Conservation (phyloP, 2,113 vertebrate genomes). For the Falco punctatus region DNA sequence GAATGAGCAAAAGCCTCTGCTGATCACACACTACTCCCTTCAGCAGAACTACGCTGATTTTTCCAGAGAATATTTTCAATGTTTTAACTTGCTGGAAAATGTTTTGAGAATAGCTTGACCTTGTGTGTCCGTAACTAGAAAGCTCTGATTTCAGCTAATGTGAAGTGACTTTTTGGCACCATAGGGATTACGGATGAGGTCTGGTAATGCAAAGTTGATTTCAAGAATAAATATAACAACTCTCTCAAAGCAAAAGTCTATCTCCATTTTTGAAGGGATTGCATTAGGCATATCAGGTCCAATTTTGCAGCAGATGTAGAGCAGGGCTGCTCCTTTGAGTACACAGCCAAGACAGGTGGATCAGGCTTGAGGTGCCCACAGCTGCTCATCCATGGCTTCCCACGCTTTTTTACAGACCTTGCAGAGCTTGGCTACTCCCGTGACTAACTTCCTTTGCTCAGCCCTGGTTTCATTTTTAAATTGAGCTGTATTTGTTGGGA, state of each 20-base stretch:
- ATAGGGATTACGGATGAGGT: background rate
- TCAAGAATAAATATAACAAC: background rate
- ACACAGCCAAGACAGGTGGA: background rate
- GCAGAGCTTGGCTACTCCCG: background rate
- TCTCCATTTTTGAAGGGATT: background rate
- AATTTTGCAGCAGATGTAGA: background rate
- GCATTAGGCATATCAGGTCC: background rate
- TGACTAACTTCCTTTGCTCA: background rate
- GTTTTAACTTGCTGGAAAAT: background rate
- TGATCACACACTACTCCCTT: fast-evolving
- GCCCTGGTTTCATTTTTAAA: background rate
- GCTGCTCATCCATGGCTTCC: background rate
- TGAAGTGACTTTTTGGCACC: background rate
- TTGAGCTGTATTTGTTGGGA: background rate
- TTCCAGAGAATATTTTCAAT: background rate
- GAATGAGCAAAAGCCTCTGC: background rate
- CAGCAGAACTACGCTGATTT: background rate
- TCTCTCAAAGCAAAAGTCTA: background rate
- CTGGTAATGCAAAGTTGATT: background rate
- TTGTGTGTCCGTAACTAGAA: background rate
- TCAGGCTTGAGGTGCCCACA: background rate
- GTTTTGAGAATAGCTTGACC: background rate
- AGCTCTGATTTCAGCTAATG: background rate
- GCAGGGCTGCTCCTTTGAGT: background rate
- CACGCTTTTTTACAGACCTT: background rate